These are phyloP conservation scores for Habropoda laboriosa DNA, from an alignment of 1,140 invertebrate species.

Conservation along the genomic window DNA sequence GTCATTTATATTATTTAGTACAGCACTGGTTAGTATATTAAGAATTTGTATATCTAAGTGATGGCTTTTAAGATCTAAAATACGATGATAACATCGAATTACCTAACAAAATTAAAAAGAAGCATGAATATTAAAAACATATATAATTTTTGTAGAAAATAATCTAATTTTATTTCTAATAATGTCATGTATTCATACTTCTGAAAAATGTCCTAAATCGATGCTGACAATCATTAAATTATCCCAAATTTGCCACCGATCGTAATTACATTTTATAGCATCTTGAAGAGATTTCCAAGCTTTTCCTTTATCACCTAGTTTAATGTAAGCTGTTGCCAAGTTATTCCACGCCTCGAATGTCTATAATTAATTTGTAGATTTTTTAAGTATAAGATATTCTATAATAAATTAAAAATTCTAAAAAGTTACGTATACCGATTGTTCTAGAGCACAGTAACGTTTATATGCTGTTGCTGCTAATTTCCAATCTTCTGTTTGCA, in stretches of 20 bases:
- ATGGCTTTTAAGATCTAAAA: conserved; percentile 92
- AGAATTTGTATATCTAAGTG: conserved; percentile 91
- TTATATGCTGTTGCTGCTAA: conserved; percentile 92
- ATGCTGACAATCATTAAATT: conserved; percentile 93
- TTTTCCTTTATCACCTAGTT: conserved; percentile 91
- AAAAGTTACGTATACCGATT: conserved; percentile 80
- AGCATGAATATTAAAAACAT: conserved; percentile 34
- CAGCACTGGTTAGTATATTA: conserved; percentile 87
- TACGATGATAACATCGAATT: conserved; percentile 91
- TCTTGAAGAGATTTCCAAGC: conserved; percentile 93
- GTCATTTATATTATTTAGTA: conserved; percentile 86
- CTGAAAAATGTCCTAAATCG: conserved; percentile 88
- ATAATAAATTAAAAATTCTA: conserved; percentile 27
- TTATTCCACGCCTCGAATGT: conserved; percentile 99
- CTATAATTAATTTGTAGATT: conserved; percentile 73
- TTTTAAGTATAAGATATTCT: conserved; percentile 29
- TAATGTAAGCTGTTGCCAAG: conserved; percentile 95
- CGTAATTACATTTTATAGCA: conserved; percentile 95
- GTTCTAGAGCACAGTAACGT: conserved; percentile 92
- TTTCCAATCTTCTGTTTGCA: conserved; percentile 91
- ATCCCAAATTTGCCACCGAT: conserved; percentile 98
- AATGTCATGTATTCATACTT: conserved; percentile 77
- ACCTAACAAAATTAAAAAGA: conserved; percentile 81
- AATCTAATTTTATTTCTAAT: conserved; percentile 13
- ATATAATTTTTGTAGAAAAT: conserved; percentile 23